phyloP scores from a whole-genome alignment of 2,888 invertebrate genomes.

The Lacanobia wlatinum region DNA sequence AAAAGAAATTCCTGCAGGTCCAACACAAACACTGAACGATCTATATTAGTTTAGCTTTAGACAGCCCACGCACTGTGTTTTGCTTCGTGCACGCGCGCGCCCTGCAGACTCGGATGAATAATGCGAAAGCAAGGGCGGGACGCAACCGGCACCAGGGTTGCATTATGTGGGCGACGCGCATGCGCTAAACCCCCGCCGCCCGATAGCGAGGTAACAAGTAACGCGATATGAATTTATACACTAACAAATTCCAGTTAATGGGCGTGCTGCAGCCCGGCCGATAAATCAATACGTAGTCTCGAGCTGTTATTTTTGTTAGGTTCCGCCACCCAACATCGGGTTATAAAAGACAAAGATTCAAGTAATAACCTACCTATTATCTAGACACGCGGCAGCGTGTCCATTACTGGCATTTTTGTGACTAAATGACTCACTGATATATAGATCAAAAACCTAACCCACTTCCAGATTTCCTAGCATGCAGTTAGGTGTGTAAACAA shows the following conservation, averaged over 20 bases:
- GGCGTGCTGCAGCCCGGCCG: neutral
- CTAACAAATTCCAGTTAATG: neutral
- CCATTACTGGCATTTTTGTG: too few species aligned
- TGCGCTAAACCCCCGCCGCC: neutral
- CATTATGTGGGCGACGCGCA: slow-evolving; percentile 3
- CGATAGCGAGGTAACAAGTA: neutral
- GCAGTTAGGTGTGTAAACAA: too few species aligned
- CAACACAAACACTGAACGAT: neutral
- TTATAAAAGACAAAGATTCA: too few species aligned
- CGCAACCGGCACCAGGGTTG: neutral
- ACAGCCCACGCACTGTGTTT: neutral
- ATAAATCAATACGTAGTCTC: slow-evolving; percentile 1
- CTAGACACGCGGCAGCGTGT: too few species aligned
- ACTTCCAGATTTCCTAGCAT: too few species aligned
- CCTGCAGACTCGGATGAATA: neutral
- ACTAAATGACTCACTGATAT: too few species aligned
- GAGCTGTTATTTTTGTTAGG: neutral
- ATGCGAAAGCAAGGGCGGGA: neutral
- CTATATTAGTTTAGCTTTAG: too few species aligned
- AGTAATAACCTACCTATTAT: too few species aligned
- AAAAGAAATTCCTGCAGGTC: neutral
- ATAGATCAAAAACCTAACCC: too few species aligned
- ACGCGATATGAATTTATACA: neutral
- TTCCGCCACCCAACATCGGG: too few species aligned
- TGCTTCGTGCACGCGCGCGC: neutral